Evolutionary conservation across 2,113 vertebrate species (phyloP).

Genomic region (Petaurus breviceps): DNA sequence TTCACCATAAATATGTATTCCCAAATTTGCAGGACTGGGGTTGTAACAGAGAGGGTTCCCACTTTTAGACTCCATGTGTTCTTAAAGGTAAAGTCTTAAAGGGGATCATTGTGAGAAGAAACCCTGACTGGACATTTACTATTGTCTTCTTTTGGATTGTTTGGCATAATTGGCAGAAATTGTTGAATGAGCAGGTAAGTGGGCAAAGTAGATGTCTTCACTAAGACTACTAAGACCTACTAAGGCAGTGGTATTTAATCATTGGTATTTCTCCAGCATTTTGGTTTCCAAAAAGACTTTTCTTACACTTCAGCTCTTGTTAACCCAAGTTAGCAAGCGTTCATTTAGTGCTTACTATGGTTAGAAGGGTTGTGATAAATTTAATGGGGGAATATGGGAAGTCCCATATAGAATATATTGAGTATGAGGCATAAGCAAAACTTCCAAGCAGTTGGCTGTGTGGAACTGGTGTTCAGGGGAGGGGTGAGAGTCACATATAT

Average conservation of each 20-base stretch:
- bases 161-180: background rate
- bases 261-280: background rate
- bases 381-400: background rate
- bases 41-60: background rate
- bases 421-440: background rate
- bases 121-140: background rate
- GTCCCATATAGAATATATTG: background rate
- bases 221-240: background rate
- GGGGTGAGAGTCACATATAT: background rate
- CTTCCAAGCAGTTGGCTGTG: background rate
- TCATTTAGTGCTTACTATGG: background rate
- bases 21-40: background rate
- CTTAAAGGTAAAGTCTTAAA: background rate
- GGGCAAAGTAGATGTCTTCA: background rate
- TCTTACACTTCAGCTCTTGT: background rate
- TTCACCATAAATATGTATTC: background rate
- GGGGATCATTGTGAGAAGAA: background rate
- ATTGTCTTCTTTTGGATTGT: background rate
- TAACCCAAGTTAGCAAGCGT: background rate
- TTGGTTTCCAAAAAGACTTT: background rate
- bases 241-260: background rate
- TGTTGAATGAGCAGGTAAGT: background rate
- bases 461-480: background rate
- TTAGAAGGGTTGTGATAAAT: background rate
- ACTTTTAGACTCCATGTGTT: background rate